A percentile compares a stretch with the other conserved stretches of the same genome.
Evolutionary conservation across 2,888 invertebrate genomes (phyloP).

Genomic region (Resseliella maxima): DNA sequence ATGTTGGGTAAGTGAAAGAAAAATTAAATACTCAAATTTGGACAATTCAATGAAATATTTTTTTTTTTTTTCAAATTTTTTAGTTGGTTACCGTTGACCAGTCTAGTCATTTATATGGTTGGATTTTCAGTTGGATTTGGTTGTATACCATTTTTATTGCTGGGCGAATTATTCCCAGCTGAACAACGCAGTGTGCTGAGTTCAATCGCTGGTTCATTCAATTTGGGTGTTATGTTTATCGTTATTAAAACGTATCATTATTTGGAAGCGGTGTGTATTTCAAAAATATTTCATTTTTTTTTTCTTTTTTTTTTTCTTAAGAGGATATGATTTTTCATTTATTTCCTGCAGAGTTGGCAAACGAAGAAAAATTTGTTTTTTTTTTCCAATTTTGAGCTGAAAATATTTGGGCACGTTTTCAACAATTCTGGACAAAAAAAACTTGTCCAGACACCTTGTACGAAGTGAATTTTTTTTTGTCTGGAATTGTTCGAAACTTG

Average conservation of each 20-base stretch:
- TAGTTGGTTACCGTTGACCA: constrained; percentile 71
- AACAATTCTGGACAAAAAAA: too few species aligned
- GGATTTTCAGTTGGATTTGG: constrained; percentile 74
- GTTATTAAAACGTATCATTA: constrained; percentile 72
- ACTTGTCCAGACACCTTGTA: too few species aligned
- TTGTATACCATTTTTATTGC: constrained; percentile 73
- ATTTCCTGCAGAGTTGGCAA: too few species aligned
- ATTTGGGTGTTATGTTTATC: constrained; percentile 70
- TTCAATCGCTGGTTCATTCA: constrained; percentile 71
- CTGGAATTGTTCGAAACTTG: too few species aligned
- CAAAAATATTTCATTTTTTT: background rate
- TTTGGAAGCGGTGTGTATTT: constrained; percentile 65
- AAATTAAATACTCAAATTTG: background rate
- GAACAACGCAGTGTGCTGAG: constrained; percentile 71
- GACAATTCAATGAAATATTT: background rate
- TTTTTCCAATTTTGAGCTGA: too few species aligned
- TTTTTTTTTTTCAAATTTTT: constrained; percentile 56
- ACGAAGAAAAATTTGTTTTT: too few species aligned
- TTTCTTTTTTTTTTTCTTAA: background rate
- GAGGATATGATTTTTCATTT: too few species aligned
- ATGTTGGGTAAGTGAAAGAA: constrained; percentile 66
- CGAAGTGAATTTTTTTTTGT: too few species aligned
- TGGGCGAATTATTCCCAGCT: constrained; percentile 73
- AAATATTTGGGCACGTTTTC: too few species aligned
- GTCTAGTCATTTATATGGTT: constrained; percentile 72